Evolutionary conservation across 2,113 vertebrate species (phyloP), one percentile per base, ranked within the genome.

Genomic region (Microtus pennsylvanicus): DNA sequence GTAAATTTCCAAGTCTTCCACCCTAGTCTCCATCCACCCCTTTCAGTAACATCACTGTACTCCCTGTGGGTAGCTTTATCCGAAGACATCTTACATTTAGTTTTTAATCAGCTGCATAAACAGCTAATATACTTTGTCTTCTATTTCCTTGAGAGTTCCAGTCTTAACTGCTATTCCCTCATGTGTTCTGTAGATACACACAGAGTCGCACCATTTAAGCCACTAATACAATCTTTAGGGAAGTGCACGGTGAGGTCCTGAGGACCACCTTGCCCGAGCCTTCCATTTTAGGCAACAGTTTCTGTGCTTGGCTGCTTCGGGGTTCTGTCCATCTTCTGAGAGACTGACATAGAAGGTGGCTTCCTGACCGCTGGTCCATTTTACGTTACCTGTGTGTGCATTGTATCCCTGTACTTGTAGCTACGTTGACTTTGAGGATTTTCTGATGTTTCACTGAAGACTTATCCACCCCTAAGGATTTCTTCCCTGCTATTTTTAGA

Each of bases 1-100:
- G 1, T 24, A 63, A 21, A 50, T 98, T 90, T 97, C 93, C 96
- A 95, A 93, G 17, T 98, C 95, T 98, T 98, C 98, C 90, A 97
- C 97, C 13, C 55, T 58, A 65, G 81, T 97, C 96, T 97, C 98
- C 97, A 95, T 70, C 96, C 88, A 77, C 91, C 80, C 97, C 97
- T 97, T 87, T 95, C 16, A 94, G 96, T 96, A 92, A 97, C 96
- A 74, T 94, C 42, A 7, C 28, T 70, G 9, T 33, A 8, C 45
- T 61, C 52, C 42, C 87, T 3, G 81, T 88, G 70, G 65, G 12
- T 14, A 63, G 5, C 63, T 61, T 94, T 92, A 50, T 94, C 80
- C 19, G 67, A 33, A 26, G 35, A 85, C 33, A 7, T 52, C 70
- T 87, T 50, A 76, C 58, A 45, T 69, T 94, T 74, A 85, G 38